phyloP scores from a whole-genome alignment of 2,113 vertebrate genomes.

The Pedionomus torquatus region DNA sequence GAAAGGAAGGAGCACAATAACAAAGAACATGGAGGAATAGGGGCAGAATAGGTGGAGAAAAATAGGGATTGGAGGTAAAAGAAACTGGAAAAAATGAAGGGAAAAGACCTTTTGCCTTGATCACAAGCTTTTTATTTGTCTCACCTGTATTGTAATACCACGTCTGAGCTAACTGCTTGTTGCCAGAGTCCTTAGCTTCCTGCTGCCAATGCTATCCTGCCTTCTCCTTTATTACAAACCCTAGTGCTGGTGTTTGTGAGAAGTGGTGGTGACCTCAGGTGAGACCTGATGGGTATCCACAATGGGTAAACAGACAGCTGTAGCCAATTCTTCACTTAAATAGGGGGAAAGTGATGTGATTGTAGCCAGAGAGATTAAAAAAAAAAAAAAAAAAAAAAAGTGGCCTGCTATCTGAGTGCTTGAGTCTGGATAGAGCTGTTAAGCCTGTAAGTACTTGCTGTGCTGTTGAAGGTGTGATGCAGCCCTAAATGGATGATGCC shows the following conservation, averaged over 20 bases:
- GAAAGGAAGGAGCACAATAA: background rate
- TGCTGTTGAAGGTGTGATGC: background rate
- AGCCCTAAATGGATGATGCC: background rate
- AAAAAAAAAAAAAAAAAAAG: background rate
- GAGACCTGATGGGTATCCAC: background rate
- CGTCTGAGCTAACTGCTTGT: background rate
- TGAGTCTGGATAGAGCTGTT: background rate
- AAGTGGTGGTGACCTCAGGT: background rate
- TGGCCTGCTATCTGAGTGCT: accelerated
- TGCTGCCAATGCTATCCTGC: background rate
- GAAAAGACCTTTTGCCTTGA: background rate
- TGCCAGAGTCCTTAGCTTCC: background rate
- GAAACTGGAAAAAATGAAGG: background rate
- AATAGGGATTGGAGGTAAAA: background rate
- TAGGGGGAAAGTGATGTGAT: background rate
- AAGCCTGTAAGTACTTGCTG: background rate
- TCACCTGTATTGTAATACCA: background rate
- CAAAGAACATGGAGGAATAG: background rate
- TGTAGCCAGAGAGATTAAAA: accelerated
- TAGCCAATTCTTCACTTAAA: background rate
- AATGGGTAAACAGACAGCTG: background rate
- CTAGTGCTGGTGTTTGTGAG: background rate
- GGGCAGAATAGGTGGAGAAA: background rate
- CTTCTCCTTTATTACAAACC: background rate
- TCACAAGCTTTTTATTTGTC: background rate